These are phyloP conservation scores for Notolabrus celidotus DNA, from an alignment of 2,797 vertebrate species.

Conservation along the genomic window DNA sequence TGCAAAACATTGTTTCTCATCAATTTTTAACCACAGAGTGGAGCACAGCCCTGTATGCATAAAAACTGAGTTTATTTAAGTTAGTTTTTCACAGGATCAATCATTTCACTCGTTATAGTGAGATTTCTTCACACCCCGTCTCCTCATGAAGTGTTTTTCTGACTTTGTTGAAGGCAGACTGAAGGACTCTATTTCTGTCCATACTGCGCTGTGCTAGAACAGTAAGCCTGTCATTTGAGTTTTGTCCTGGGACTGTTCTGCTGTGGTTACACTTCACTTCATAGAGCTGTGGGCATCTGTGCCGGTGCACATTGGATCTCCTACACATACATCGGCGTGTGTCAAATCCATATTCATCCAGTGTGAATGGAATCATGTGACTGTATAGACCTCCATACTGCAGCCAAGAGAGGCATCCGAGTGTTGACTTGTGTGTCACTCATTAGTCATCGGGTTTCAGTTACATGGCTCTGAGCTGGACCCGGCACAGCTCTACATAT, in stretches of 20 bases:
- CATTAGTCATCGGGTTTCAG: slow-evolving; percentile 67
- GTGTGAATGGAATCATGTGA: too few species aligned
- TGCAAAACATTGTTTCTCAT: too few species aligned
- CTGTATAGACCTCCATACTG: too few species aligned
- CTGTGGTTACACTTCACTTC: slow-evolving; percentile 29
- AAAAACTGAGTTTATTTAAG: too few species aligned
- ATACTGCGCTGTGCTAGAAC: slow-evolving; percentile 12
- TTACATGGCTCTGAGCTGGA: slow-evolving; percentile 48
- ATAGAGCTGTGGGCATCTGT: not conserved
- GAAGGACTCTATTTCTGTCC: slow-evolving; percentile 12
- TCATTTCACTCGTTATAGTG: too few species aligned
- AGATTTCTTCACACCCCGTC: too few species aligned
- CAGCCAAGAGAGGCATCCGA: slow-evolving; percentile 3
- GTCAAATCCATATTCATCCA: too few species aligned
- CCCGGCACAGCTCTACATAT: slow-evolving; percentile 38
- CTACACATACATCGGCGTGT: slow-evolving; percentile 7
- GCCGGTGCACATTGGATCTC: not conserved
- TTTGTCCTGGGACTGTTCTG: slow-evolving; percentile 28
- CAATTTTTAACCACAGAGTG: too few species aligned
- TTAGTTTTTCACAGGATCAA: too few species aligned
- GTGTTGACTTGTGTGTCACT: slow-evolving; percentile 52
- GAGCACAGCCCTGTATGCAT: too few species aligned
- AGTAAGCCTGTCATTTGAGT: slow-evolving; percentile 37
- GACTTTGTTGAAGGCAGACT: not conserved
- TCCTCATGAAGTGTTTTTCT: too few species aligned